Evolutionary conservation across 2,888 invertebrate genomes (phyloP).

Genomic region (Mimas tiliae): DNA sequence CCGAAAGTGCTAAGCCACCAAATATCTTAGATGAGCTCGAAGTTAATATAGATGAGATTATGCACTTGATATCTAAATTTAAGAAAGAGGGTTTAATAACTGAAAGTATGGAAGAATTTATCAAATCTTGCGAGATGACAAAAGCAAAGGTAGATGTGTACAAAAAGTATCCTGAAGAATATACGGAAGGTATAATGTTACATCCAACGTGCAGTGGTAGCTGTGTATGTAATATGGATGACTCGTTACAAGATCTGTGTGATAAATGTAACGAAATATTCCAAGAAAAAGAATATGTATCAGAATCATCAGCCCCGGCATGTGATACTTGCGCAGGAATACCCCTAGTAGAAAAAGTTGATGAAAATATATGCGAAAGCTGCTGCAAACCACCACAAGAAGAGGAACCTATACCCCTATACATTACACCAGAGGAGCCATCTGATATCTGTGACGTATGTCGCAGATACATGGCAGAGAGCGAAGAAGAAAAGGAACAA

Average conservation of each 20-base stretch:
- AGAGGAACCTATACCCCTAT: constrained; percentile 4
- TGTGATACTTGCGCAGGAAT: constrained; percentile 29
- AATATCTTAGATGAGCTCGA: constrained; percentile 40
- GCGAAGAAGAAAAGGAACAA: constrained; percentile 5
- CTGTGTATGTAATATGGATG: constrained; percentile 31
- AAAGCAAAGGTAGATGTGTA: constrained; percentile 42
- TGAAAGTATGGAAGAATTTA: constrained; percentile 45
- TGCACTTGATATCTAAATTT: constrained; percentile 44
- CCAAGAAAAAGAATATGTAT: neutral
- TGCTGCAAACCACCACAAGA: constrained; percentile 20
- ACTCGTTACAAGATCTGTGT: constrained; percentile 25
- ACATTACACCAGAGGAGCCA: constrained; percentile 8
- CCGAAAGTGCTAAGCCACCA: constrained; percentile 28
- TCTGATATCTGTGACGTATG: constrained; percentile 29
- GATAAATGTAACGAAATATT: constrained; percentile 11
- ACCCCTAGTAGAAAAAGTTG: neutral
- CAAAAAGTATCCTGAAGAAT: constrained; percentile 19
- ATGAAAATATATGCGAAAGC: constrained; percentile 22
- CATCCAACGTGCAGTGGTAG: constrained; percentile 28
- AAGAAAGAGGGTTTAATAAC: constrained; percentile 43
- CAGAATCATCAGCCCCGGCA: constrained; percentile 13
- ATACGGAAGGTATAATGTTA: constrained; percentile 25
- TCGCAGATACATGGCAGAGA: constrained; percentile 22
- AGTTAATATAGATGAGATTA: constrained; percentile 45
- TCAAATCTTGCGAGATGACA: constrained; percentile 42